Evolutionary conservation across 2,797 vertebrate genomes (phyloP), one percentile per base, ranked within the genome.

Genomic region (Otolemur crassicaudatus): DNA sequence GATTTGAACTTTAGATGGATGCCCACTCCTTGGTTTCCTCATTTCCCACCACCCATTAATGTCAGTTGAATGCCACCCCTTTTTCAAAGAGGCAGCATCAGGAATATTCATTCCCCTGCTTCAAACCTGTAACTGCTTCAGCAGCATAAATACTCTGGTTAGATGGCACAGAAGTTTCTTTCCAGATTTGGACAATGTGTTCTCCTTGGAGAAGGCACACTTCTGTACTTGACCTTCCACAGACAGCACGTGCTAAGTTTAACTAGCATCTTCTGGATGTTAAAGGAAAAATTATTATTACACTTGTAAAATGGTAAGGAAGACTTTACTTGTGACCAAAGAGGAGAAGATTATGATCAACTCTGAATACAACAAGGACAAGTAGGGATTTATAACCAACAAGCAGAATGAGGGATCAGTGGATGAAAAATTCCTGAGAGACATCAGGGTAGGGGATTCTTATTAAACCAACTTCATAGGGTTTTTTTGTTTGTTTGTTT

Each of bases 231-330:
- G 80, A 89, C 49, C 22, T 73, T 75, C 34, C 67, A 81, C 19
- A 69, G 37, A 85, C 5, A 89, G 67, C 14, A 49, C 25, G 19
- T 84, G 43, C 23, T 1, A 2, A 37, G 17, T 72, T 27, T 60
- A 80, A 80, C 69, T 61, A 40, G 27, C 25, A 72, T 72, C 23
- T 72, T 70, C 49, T 58, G 16, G 49, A 60, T 40, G 27, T 90
- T 85, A 61, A 88, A 93, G 73, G 90, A 95, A 81, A 86, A 81
- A 91, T 60, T 80, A 94, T 75, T 80, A 69, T 75, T n/a, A 67
- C 37, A 49, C 14, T 81, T 76, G n/a, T 82, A 91, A 87, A 77
- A 82, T 27, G 23, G 9, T 40, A 67, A 67, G 37, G 46, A 40
- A 89, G 27, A 29, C 49, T 91, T 96, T 56, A 91, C 56, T 63